Evolutionary conservation across 2,113 vertebrate genomes (phyloP).

Genomic region (Tyrannus savana): DNA sequence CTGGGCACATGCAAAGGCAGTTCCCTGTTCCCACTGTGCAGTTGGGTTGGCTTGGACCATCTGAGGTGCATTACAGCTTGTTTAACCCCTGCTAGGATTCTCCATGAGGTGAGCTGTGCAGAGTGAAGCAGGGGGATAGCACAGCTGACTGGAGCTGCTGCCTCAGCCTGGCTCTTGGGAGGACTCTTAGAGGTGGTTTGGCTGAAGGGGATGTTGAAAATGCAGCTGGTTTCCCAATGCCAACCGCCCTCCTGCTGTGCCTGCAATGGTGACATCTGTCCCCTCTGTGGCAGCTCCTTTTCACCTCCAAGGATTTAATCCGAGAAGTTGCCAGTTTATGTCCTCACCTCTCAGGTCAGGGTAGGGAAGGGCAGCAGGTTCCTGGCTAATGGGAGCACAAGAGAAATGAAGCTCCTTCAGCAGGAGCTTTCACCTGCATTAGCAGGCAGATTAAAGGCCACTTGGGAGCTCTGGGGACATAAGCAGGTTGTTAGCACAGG

Average conservation of each 20-base stretch:
- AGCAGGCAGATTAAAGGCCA: neutral
- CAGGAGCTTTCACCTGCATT: neutral
- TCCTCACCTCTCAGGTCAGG: neutral
- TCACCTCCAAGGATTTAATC: neutral
- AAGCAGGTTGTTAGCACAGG: neutral
- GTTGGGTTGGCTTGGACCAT: neutral
- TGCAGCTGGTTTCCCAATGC: neutral
- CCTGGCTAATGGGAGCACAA: neutral
- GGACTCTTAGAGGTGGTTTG: neutral
- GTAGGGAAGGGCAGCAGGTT: accelerated
- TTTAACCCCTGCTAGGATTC: neutral
- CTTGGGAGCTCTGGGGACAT: neutral
- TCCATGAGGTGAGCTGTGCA: neutral
- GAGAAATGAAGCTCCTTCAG: neutral
- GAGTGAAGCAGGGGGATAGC: neutral
- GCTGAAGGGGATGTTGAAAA: neutral
- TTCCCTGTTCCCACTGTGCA: neutral
- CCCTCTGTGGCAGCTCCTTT: neutral
- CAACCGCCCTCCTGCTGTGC: accelerated
- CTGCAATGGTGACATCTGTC: neutral
- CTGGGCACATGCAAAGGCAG: neutral
- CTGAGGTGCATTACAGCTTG: neutral
- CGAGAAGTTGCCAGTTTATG: neutral
- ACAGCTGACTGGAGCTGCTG: neutral
- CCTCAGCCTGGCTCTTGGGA: neutral